Base-by-base conservation (phyloP, 1,140 invertebrate species). In the Drosophila setifemur region DNA sequence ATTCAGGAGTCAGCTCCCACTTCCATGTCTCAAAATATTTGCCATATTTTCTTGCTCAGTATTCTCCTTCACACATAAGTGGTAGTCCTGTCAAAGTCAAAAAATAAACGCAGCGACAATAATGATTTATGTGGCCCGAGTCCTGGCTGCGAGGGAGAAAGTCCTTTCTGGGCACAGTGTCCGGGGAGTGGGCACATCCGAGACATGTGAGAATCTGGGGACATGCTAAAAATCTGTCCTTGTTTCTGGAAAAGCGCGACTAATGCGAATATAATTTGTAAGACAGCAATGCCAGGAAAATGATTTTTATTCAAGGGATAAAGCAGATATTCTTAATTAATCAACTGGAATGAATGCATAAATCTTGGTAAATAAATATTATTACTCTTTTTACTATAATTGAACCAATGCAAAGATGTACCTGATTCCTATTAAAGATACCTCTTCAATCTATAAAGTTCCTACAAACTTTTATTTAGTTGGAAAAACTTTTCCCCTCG, bases 51-150 rank as follows among this genome's bases (percentile, higher is more conserved):
- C 57, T 19, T 39, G n/a, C 31, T n/a, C 25, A 47, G 25, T 11
- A 8, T 16, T 14, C 28, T 37, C 29, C 45, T 12, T 54, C 33
- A 47, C 47, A 57, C 53, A 60, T 60, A 75, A 81, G 66, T 81
- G 71, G 77, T 81, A 16, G 76, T 55, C 57, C 76, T 79, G 76
- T 81, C 76, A 79, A 66, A 79, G 76, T 79, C 70, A 64, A 81
- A 81, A n/a, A 79, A 75, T 79, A 79, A 79, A 71, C 76, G 76
- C 64, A 79, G 57, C 64, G 66, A 81, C 76, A 81, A 79, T 81
- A 79, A 79, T 79, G 76, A 79, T 79, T 79, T 81, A 79, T 79
- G 70, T 29, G 26, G 8, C 11, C 31, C 31, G 39, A 52, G 31
- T 54, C 44, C 58, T 37, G 50, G 19, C 50, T 37, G 33, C 33